phyloP scores from a whole-genome alignment of 2,888 invertebrate genomes.

The Rapana venosa region DNA sequence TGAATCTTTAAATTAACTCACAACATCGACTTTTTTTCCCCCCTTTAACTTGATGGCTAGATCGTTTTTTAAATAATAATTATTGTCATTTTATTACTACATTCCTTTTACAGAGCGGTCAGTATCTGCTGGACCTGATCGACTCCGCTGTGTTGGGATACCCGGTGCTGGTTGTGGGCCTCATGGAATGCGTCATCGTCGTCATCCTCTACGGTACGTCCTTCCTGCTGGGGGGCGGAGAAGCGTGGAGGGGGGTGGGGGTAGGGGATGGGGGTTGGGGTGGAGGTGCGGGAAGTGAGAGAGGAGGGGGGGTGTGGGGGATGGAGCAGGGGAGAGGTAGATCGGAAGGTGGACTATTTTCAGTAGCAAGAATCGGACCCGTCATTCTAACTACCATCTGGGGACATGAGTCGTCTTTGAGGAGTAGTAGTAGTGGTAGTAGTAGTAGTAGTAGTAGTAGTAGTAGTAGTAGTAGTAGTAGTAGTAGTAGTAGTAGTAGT shows the following conservation, averaged over 20 bases:
- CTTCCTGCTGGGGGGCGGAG: not conserved
- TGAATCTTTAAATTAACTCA: not conserved
- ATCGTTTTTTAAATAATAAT: not conserved
- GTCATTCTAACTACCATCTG: too few species aligned
- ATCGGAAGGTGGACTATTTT: too few species aligned
- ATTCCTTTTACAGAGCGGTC: constrained; percentile 55
- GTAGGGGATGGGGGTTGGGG: not conserved
- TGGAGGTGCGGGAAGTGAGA: not conserved
- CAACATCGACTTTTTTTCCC: not conserved
- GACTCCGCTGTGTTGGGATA: constrained; percentile 63
- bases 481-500: too few species aligned
- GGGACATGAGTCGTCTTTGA: too few species aligned
- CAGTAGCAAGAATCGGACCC: too few species aligned
- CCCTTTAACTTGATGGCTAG: not conserved
- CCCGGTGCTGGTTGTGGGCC: constrained; percentile 60
- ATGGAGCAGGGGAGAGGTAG: too few species aligned
- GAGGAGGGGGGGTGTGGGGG: too few species aligned
- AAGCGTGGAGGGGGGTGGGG: too few species aligned
- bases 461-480: too few species aligned
- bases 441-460: too few species aligned
- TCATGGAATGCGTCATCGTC: constrained; percentile 61
- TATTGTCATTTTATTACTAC: not conserved
- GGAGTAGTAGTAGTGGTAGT: too few species aligned
- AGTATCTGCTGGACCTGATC: constrained; percentile 61
- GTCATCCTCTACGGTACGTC: constrained; percentile 62